Base-by-base conservation (phyloP, 2,113 vertebrate species). In the Meriones unguiculatus region DNA sequence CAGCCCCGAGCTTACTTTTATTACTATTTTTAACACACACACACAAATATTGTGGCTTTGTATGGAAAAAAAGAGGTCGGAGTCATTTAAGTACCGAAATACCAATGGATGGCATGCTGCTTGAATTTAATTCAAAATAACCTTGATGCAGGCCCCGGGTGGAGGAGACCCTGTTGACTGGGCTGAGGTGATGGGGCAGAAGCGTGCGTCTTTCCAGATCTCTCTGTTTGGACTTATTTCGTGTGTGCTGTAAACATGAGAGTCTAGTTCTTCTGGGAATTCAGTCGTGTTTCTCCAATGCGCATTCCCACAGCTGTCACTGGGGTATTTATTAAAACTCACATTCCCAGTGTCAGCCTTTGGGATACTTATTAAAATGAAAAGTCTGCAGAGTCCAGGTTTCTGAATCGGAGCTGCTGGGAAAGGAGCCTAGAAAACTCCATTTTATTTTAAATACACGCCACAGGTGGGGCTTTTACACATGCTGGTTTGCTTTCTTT, bases 91-190 rank as follows among this genome's bases (percentile, higher is more conserved):
- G 76, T 67, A 2, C 14, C 75, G 77, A 72, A 85, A 46, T 90
- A 78, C 69, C 86, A 73, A 73, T 14, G 88, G 41, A 62, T 32
- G 41, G 25, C 7, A 69, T 2, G n/a, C 70, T 70, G 38, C 59
- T 91, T 87, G 54, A 93, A 86, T 91, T 89, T 81, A n/a, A 52
- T 86, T 87, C 80, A 88, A 76, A 72, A 81, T 69, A 70, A n/a
- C 50, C 28, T 86, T 50, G 75, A 7, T 50, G 2, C 9, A 57
- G 30, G 1, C 24, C 0, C 11, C 13, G 46, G 28, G 59, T 1
- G 24, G 14, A 64, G 7, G 28, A 73, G 30, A 75, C 15, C 10
- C 8, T 4, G 7, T 0, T 18, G 18, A 7, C 1, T 41, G 15
- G 78, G 65, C 15, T 50, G 70, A n/a, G 52, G 41, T 2, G 57